Conservation (phyloP, 2,888 invertebrate genomes). For the Scaptomyza cyrtandrae region DNA sequence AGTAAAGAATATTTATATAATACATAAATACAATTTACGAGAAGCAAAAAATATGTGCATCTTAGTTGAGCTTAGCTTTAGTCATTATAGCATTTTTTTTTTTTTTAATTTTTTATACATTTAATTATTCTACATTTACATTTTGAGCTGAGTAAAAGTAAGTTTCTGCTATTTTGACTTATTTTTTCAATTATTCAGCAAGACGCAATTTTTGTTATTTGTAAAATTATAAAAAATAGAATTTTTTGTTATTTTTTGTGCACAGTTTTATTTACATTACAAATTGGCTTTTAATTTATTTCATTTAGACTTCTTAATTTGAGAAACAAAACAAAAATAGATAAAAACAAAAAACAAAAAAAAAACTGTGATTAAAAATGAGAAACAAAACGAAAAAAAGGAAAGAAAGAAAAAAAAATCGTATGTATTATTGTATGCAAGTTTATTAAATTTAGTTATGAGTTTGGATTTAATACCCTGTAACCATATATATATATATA, state of each 20-base stretch:
- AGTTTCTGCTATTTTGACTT: background rate
- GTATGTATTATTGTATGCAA: slow-evolving; percentile 60
- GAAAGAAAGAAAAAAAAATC: slow-evolving; percentile 15
- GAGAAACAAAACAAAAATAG: slow-evolving; percentile 25
- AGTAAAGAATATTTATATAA: slow-evolving; percentile 14
- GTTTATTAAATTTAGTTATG: slow-evolving; percentile 39
- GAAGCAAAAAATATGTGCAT: slow-evolving; percentile 14
- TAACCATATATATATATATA: background rate
- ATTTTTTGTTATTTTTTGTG: slow-evolving; percentile 56
- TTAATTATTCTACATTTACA: slow-evolving; percentile 11
- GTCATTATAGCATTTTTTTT: slow-evolving; percentile 25
- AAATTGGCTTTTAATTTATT: slow-evolving; percentile 54
- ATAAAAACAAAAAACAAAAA: slow-evolving; percentile 28
- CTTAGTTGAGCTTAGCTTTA: slow-evolving; percentile 64
- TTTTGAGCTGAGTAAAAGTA: background rate
- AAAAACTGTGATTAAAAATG: slow-evolving; percentile 66
- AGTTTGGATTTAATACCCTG: slow-evolving; percentile 31
- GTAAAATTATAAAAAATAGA: background rate
- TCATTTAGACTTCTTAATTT: slow-evolving; percentile 47
- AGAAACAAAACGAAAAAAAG: slow-evolving; percentile 27
- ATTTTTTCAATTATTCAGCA: background rate
- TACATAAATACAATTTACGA: background rate
- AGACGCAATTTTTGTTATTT: background rate
- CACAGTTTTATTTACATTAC: slow-evolving; percentile 67
- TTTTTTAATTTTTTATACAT: slow-evolving; percentile 3